Base-by-base conservation (phyloP, 2,888 invertebrate genomes). In the Drosophila neonasuta region DNA sequence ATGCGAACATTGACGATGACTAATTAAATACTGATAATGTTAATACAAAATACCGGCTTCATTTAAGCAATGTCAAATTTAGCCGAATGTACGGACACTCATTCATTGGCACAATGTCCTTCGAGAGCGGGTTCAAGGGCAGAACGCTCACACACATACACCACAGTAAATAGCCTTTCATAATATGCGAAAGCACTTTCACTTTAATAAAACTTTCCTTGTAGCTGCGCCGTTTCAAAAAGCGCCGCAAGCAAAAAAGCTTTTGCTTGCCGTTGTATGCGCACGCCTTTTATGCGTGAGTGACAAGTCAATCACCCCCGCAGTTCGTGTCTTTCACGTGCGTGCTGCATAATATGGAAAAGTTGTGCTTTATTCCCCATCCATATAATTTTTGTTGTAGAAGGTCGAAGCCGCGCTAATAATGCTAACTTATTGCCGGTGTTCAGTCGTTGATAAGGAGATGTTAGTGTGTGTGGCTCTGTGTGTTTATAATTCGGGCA, bases 71-170 rank as follows among this genome's bases (percentile, higher is more conserved):
- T 30, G n/a, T 6, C 8, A 29, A 24, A n/a, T 15, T 15, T 41
- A 30, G 15, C 7, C 6, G 2, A 17, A 10, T 13, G 6, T 15
- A 41, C 20, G 29, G 3, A 15, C 2, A 46, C 24, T 52, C 17
- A 8, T 50, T 56, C 20, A 57, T n/a, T 57, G 44, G 44, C n/a
- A 13, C 58, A 58, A 66, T 79, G 79, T 71, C 78, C 78, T 79
- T 79, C 54, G 17, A 3, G 1, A 15, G 24, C 58, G 62, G 57
- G 71, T 79, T 79, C 79, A 79, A 79, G 78, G 78, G 69, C 78
- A 79, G 24, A 46, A 39, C 34, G 69, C n/a, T 50, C 30, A 24
- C 49, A 42, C 34, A 72, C 29, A 72, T 10, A 54, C 20, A 24
- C 49, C 20, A 71, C 11, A 24, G 24, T 36, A 36, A 36, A 62